Evolutionary conservation across 2,797 vertebrate genomes (phyloP).

Genomic region (Aplochiton taeniatus): DNA sequence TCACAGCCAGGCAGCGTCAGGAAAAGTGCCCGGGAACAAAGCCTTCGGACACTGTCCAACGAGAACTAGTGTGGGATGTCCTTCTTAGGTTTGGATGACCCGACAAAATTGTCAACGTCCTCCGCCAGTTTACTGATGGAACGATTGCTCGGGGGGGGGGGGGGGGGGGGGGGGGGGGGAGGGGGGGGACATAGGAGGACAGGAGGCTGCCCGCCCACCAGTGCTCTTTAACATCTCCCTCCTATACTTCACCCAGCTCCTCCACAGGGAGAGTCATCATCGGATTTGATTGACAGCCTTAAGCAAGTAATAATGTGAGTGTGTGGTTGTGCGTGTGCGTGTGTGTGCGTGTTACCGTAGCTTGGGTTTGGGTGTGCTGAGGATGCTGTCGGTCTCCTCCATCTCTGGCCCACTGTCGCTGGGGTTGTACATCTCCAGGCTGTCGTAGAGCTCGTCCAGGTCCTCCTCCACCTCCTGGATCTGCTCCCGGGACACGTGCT

Average conservation of each 20-base stretch:
- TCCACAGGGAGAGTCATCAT: too few relatives aligned
- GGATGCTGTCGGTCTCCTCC: conserved; percentile 95
- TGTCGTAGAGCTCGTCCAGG: conserved; percentile 94
- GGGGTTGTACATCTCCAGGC: conserved; percentile 96
- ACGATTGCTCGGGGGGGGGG: too few relatives aligned
- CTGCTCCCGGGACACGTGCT: conserved; percentile 89
- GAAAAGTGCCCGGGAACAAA: conserved; percentile 4
- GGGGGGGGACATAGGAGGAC: too few relatives aligned
- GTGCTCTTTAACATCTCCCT: too few relatives aligned
- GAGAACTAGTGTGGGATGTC: neutral
- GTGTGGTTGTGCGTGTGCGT: neutral
- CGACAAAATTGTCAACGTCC: too few relatives aligned
- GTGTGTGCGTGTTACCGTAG: conserved; percentile 54
- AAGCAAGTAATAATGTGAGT: too few relatives aligned
- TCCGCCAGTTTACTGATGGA: too few relatives aligned
- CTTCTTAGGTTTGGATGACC: neutral
- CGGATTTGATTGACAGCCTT: too few relatives aligned
- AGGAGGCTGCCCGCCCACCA: too few relatives aligned
- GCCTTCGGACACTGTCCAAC: conserved; percentile 3
- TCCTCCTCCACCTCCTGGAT: conserved; percentile 96
- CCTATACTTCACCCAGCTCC: too few relatives aligned
- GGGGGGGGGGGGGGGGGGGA: too few relatives aligned
- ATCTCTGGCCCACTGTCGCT: conserved; percentile 97
- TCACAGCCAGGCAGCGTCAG: conserved; percentile 11
- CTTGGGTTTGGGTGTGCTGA: conserved; percentile 95